A percentile compares a stretch with the other conserved stretches of the same genome.
These are phyloP conservation scores for Eretmocerus hayati DNA, from an alignment of 2,888 invertebrate genomes.

Conservation along the genomic window DNA sequence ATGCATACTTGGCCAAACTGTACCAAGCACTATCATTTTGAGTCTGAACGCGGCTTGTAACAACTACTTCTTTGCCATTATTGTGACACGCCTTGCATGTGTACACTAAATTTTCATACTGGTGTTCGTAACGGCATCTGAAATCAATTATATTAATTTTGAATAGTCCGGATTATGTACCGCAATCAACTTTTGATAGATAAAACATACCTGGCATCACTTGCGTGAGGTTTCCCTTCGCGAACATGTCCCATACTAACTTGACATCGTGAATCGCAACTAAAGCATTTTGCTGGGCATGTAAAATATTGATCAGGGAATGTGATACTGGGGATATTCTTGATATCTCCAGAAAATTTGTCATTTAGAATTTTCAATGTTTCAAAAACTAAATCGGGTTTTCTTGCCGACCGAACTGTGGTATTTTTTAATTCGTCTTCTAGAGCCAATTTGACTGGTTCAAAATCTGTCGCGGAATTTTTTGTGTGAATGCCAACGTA, in stretches of 20 bases:
- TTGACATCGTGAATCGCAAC: slow-evolving; percentile 59
- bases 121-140: slow-evolving; percentile 60
- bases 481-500: slow-evolving; percentile 59
- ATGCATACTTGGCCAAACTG: slow-evolving; percentile 66
- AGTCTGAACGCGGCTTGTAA: slow-evolving; percentile 51
- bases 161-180: not conserved
- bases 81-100: slow-evolving; percentile 59
- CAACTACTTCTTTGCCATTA: slow-evolving; percentile 55
- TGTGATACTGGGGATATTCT: slow-evolving; percentile 54
- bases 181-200: not conserved
- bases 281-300: slow-evolving; percentile 63
- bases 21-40: slow-evolving; percentile 53
- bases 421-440: slow-evolving; percentile 61
- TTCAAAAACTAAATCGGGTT: slow-evolving; percentile 59
- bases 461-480: slow-evolving; percentile 55
- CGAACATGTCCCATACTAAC: slow-evolving; percentile 62
- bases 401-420: slow-evolving; percentile 62
- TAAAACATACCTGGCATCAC: slow-evolving; percentile 38
- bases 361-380: slow-evolving; percentile 68
- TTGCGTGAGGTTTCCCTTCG: slow-evolving; percentile 56
- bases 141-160: slow-evolving; percentile 21
- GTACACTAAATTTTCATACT: slow-evolving; percentile 64
- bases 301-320: slow-evolving; percentile 77
- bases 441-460: slow-evolving; percentile 53
- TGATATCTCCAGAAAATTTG: slow-evolving; percentile 65